Conservation (phyloP, 2,888 invertebrate genomes). For the Osmoderma eremita region DNA sequence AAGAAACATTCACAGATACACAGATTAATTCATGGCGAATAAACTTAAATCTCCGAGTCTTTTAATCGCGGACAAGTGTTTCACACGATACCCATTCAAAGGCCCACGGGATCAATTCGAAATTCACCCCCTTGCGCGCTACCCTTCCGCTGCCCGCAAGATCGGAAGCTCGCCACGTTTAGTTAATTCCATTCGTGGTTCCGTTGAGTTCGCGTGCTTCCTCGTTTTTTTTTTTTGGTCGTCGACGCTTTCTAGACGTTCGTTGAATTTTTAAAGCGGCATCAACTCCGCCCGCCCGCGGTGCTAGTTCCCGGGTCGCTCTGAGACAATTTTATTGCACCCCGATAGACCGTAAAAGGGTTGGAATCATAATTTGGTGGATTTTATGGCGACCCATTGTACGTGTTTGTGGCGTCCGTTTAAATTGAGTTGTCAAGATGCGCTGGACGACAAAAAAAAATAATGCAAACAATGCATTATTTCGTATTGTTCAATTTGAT, state of each 20-base stretch:
- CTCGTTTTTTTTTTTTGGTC: conserved; percentile 53
- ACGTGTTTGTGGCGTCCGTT: conserved; percentile 18
- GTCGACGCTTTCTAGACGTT: conserved; percentile 50
- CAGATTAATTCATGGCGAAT: no score
- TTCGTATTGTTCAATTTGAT: no score
- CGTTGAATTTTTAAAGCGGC: conserved; percentile 60
- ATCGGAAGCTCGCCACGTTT: neutral
- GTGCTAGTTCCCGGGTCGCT: conserved; percentile 59
- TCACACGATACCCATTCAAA: no score
- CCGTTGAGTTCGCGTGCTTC: conserved; percentile 43
- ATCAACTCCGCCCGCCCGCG: conserved; percentile 55
- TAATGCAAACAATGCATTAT: no score
- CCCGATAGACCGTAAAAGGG: conserved; percentile 65
- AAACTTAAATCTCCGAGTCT: no score
- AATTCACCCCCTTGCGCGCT: no score
- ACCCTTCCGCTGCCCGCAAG: no score
- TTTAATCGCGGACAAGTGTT: no score
- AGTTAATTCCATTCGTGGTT: conserved; percentile 25
- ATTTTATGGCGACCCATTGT: conserved; percentile 42
- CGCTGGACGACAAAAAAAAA: neutral
- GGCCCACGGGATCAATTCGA: no score
- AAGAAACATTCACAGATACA: no score
- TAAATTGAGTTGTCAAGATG: conserved; percentile 16
- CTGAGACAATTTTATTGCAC: conserved; percentile 64
- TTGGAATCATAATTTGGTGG: conserved; percentile 63